These are phyloP conservation scores for Uropsilus gracilis DNA, from an alignment of 2,113 vertebrate species.

Conservation along the genomic window DNA sequence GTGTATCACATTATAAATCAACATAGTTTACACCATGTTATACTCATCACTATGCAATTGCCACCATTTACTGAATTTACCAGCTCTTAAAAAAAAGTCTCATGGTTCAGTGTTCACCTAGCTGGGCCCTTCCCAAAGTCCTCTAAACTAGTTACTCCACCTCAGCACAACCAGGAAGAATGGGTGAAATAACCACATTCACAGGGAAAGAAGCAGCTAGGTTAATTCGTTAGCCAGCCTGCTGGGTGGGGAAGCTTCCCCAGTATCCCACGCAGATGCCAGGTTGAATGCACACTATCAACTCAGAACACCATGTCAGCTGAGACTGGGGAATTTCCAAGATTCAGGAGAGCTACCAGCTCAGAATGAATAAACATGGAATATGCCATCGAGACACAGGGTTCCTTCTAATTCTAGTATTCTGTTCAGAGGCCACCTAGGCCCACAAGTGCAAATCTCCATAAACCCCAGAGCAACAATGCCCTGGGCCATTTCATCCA, in stretches of 20 bases:
- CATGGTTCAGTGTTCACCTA: not conserved
- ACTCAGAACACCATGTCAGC: not conserved
- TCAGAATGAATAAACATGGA: not conserved
- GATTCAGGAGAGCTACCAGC: not conserved
- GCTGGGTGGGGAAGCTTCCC: not conserved
- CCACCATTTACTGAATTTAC: not conserved
- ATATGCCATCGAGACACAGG: not conserved
- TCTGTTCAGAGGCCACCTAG: not conserved
- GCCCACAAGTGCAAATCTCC: not conserved
- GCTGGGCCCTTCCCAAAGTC: not conserved
- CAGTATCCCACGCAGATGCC: not conserved
- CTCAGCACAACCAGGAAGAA: accelerated
- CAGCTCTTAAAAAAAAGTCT: no score
- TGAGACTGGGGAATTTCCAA: not conserved
- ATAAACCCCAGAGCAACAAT: no score
- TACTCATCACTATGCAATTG: not conserved
- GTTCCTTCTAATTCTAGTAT: constrained; percentile 7
- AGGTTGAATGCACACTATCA: not conserved
- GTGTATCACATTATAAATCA: not conserved
- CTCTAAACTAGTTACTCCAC: not conserved
- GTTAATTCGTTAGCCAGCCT: not conserved
- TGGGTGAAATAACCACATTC: not conserved
- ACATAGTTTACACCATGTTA: not conserved
- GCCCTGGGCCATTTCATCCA: not conserved
- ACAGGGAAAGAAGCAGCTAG: not conserved